Conservation (phyloP, 92 coral and sea anemone species). For the Zoanthus sociatus region DNA sequence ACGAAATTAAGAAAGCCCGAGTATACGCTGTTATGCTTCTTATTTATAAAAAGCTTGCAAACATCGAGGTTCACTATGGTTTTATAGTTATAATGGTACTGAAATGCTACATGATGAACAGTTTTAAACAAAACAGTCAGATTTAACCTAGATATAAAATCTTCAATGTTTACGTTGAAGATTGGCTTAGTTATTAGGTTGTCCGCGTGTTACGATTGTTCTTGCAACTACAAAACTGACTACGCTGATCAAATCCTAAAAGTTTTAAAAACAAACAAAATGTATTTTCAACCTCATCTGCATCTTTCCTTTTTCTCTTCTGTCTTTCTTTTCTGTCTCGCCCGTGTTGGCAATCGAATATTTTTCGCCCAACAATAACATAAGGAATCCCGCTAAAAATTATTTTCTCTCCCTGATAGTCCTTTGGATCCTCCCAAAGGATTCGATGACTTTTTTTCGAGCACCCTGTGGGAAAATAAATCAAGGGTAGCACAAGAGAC, state of each 20-base stretch:
- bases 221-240: not conserved
- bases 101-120: not conserved
- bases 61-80: not conserved
- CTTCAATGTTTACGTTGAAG: too few species aligned
- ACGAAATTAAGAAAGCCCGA: not conserved
- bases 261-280: not conserved
- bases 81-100: not conserved
- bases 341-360: constrained; percentile 26
- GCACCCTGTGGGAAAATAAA: constrained; percentile 30
- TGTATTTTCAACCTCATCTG: not conserved
- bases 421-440: constrained; percentile 49
- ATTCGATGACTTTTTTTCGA: constrained; percentile 44
- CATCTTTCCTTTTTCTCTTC: not conserved
- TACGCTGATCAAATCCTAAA: not conserved
- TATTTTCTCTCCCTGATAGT: constrained; percentile 38
- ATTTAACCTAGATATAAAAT: not conserved
- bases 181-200: not conserved
- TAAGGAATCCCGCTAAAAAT: constrained; percentile 44
- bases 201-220: too few species aligned
- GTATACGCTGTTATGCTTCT: not conserved
- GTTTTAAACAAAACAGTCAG: not conserved
- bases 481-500: not conserved
- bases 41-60: not conserved
- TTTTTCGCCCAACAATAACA: constrained; percentile 21
- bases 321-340: constrained; percentile 3